phyloP scores from a whole-genome alignment of 2,113 vertebrate species.

The Xiphophorus maculatus region DNA sequence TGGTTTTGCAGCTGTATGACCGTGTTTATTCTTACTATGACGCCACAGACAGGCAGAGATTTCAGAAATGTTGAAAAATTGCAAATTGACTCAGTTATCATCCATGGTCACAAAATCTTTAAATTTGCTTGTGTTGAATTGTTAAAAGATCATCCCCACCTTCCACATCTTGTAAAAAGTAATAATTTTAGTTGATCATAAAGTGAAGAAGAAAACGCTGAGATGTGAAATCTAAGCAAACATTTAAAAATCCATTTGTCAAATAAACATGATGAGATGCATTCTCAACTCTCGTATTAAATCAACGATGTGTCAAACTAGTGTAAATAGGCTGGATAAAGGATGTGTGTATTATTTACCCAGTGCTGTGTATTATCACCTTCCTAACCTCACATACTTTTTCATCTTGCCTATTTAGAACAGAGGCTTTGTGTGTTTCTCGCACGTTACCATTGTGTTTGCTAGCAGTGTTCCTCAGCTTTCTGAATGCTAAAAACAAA shows the following conservation, averaged over 20 bases:
- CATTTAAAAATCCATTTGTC: slow-evolving; percentile 13
- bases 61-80: slow-evolving; percentile 27
- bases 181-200: slow-evolving; percentile 21
- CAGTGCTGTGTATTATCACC: slow-evolving; percentile 32
- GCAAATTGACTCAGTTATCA: slow-evolving; percentile 10
- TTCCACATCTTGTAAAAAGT: slow-evolving; percentile 10
- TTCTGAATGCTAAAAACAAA: slow-evolving; percentile 18
- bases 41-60: background rate
- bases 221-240: slow-evolving; percentile 21
- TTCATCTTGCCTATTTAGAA: background rate
- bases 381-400: slow-evolving; percentile 1
- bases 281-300: background rate
- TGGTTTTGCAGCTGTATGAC: slow-evolving; percentile 14
- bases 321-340: slow-evolving; percentile 18
- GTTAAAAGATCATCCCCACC: slow-evolving; percentile 23
- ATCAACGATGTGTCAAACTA: slow-evolving; percentile 19
- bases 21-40: background rate
- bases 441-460: background rate
- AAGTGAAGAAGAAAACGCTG: slow-evolving; percentile 7
- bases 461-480: slow-evolving; percentile 10
- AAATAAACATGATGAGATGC: slow-evolving; percentile 3
- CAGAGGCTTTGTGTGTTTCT: background rate
- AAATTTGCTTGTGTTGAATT: slow-evolving; percentile 10
- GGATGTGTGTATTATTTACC: slow-evolving; percentile 31
- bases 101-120: background rate